Conservation (phyloP, 2,888 invertebrate species). For the Thalpophila matura region DNA sequence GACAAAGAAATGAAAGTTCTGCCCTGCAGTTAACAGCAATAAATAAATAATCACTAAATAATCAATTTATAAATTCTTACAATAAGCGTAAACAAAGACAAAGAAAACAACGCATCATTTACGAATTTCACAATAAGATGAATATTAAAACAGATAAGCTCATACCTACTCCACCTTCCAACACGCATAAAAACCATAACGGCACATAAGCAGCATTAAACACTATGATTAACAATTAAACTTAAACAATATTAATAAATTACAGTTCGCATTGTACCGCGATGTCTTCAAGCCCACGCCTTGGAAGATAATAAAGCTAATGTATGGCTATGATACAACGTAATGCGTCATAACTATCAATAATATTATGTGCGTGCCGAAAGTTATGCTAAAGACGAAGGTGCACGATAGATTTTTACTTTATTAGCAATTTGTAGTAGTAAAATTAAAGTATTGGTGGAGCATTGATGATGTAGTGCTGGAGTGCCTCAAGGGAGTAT, state of each 20-base stretch:
- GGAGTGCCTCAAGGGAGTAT: slow-evolving; percentile 5
- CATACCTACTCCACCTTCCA: slow-evolving; percentile 24
- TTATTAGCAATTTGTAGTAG: slow-evolving; percentile 34
- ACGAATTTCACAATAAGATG: not conserved
- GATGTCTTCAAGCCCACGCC: slow-evolving; percentile 59
- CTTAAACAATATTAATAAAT: slow-evolving; percentile 62
- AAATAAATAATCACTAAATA: too few species aligned
- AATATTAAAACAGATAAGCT: slow-evolving; percentile 3
- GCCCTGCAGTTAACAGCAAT: too few species aligned
- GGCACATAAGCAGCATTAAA: slow-evolving; percentile 48
- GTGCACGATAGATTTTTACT: slow-evolving; percentile 36
- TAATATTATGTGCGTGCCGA: slow-evolving; percentile 55
- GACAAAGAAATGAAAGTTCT: too few species aligned
- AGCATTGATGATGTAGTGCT: not conserved
- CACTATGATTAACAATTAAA: slow-evolving; percentile 58
- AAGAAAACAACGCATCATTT: not conserved
- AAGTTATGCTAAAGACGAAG: slow-evolving; percentile 55
- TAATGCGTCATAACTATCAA: slow-evolving; percentile 60
- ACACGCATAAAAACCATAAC: slow-evolving; percentile 47
- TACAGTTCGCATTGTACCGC: slow-evolving; percentile 50
- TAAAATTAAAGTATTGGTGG: not conserved
- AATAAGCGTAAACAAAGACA: not conserved
- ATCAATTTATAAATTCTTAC: too few species aligned
- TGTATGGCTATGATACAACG: slow-evolving; percentile 56
- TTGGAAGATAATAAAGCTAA: slow-evolving; percentile 60